phyloP scores from a whole-genome alignment of 2,888 invertebrate genomes.

The Busseola fusca region DNA sequence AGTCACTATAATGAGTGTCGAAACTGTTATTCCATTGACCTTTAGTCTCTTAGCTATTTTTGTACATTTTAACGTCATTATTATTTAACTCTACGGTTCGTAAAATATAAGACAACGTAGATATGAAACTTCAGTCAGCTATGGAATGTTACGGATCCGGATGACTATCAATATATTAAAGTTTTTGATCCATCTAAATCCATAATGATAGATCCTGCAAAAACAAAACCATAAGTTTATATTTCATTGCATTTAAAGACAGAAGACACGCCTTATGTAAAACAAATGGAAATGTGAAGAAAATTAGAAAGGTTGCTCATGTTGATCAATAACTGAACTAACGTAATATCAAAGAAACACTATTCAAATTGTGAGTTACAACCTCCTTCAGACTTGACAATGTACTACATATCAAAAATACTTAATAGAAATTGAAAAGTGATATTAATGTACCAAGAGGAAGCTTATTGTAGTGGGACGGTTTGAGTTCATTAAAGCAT shows the following conservation, averaged over 20 bases:
- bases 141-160: constrained; percentile 28
- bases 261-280: background rate
- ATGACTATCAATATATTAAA: constrained; percentile 11
- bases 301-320: background rate
- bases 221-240: background rate
- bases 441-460: constrained; percentile 21
- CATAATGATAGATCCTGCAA: background rate
- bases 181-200: constrained; percentile 1
- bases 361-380: background rate
- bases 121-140: constrained; percentile 18
- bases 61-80: constrained; percentile 26
- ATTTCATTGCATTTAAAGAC: background rate
- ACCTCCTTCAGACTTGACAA: constrained; percentile 8
- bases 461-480: constrained; percentile 39
- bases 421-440: constrained; percentile 21
- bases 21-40: constrained; percentile 43
- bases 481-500: constrained; percentile 17
- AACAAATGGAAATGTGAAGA: background rate
- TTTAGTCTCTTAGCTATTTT: constrained; percentile 33
- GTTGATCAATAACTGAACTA: background rate
- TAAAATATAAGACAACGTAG: constrained; percentile 3
- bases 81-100: constrained; percentile 21
- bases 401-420: constrained; percentile 18
- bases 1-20: constrained; percentile 26
- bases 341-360: background rate